phyloP scores from a whole-genome alignment of 1,140 invertebrate genomes.

The Ladona fulva region DNA sequence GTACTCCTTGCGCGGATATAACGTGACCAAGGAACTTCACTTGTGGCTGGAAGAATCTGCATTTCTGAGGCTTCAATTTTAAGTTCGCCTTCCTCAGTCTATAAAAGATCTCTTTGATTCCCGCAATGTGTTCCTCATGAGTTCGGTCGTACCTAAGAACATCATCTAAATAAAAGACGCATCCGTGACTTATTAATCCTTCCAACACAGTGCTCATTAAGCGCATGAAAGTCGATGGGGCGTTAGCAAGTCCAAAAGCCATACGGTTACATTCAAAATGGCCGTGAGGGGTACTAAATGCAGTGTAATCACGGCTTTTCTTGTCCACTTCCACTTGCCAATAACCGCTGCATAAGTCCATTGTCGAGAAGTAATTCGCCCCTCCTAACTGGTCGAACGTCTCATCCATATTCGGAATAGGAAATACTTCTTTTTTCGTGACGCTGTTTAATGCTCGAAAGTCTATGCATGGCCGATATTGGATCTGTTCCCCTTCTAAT shows the following conservation, averaged over 20 bases:
- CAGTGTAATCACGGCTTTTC: conserved; percentile 29
- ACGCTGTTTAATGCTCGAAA: conserved; percentile 14
- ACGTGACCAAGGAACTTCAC: conserved; percentile 13
- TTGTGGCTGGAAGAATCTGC: background rate
- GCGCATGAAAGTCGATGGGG: conserved; percentile 23
- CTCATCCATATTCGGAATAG: conserved; percentile 14
- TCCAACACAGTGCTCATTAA: conserved; percentile 19
- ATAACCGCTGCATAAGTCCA: conserved; percentile 21
- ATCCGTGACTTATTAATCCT: background rate
- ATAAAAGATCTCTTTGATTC: background rate
- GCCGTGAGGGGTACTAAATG: conserved; percentile 25
- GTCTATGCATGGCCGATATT: conserved; percentile 14
- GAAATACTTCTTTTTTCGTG: conserved; percentile 14
- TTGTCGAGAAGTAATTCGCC: conserved; percentile 12
- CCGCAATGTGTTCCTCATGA: background rate
- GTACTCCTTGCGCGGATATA: background rate
- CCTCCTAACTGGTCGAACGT: conserved; percentile 12
- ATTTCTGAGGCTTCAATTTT: conserved; percentile 11
- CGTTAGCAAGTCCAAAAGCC: conserved; percentile 29
- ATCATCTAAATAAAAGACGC: conserved; percentile 11
- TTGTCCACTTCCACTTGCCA: conserved; percentile 18
- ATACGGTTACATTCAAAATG: conserved; percentile 26
- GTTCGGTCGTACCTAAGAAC: background rate
- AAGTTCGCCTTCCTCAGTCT: background rate
- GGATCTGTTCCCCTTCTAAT: too few relatives aligned